phyloP scores from a whole-genome alignment of 2,797 vertebrate species.

The Brotula barbata region DNA sequence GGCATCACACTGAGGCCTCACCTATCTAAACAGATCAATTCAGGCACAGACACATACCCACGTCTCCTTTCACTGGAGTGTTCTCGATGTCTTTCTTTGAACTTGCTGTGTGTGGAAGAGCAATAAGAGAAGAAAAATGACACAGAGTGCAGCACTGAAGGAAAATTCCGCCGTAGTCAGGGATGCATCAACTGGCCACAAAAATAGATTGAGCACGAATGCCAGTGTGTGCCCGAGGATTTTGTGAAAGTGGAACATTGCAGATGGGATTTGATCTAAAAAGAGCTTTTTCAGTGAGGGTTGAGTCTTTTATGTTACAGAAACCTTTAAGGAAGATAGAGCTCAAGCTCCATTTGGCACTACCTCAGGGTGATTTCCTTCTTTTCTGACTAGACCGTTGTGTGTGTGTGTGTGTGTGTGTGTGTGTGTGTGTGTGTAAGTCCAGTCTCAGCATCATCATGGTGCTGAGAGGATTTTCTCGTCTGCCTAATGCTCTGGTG shows the following conservation, averaged over 20 bases:
- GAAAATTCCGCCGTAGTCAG: conserved; percentile 17
- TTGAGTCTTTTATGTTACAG: conserved; percentile 33
- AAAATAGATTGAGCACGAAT: conserved; percentile 27
- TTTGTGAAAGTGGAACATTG: conserved; percentile 52
- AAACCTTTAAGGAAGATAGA: conserved; percentile 1
- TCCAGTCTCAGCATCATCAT: no score
- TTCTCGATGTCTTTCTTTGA: conserved; percentile 95
- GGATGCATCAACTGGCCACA: conserved; percentile 28
- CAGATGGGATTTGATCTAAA: conserved; percentile 54
- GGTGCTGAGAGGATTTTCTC: background rate
- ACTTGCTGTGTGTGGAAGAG: conserved; percentile 79
- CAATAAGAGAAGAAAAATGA: background rate
- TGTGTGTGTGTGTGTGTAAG: background rate
- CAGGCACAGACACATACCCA: conserved; percentile 78
- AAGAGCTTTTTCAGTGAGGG: conserved; percentile 21
- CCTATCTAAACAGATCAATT: background rate
- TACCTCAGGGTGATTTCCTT: conserved; percentile 6
- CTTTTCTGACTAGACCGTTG: background rate
- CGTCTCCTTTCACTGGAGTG: conserved; percentile 91
- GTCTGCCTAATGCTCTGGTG: background rate
- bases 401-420: background rate
- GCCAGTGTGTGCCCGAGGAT: background rate
- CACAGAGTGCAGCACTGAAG: background rate
- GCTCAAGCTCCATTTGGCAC: background rate
- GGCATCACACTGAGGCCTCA: background rate